These are phyloP conservation scores for Galleria mellonella DNA, from an alignment of 1,140 invertebrate genomes.

Conservation along the genomic window DNA sequence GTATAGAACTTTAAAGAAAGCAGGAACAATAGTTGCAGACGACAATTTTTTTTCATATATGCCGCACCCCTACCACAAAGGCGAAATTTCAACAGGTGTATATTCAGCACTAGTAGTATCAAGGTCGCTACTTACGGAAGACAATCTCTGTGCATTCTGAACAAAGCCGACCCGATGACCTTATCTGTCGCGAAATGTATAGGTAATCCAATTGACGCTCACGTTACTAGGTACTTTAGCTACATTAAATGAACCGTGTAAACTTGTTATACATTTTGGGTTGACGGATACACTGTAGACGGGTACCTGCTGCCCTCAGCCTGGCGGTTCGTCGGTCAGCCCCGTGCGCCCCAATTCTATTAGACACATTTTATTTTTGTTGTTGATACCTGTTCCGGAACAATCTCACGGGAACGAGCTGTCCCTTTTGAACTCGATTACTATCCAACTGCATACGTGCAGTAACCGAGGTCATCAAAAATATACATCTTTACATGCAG, in stretches of 20 bases:
- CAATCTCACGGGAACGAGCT: constrained; percentile 55
- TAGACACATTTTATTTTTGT: constrained; percentile 25
- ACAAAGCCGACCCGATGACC: constrained; percentile 48
- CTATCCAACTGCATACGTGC: constrained; percentile 8
- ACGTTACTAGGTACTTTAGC: constrained; percentile 4
- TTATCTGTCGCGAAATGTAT: constrained; percentile 30
- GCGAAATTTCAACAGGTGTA: constrained; percentile 12
- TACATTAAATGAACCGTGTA: constrained; percentile 17
- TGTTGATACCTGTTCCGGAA: constrained; percentile 38
- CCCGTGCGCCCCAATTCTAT: constrained; percentile 44
- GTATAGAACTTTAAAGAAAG: not conserved
- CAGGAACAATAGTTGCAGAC: constrained; percentile 18
- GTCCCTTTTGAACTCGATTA: not conserved
- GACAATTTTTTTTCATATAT: constrained; percentile 2
- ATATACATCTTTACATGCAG: constrained; percentile 7
- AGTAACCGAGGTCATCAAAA: constrained; percentile 26
- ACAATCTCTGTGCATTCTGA: constrained; percentile 54
- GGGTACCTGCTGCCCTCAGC: constrained; percentile 46
- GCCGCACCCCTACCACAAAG: not conserved
- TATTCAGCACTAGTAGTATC: constrained; percentile 29
- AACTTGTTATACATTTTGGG: constrained; percentile 25
- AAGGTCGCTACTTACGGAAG: constrained; percentile 62
- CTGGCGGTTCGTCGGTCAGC: constrained; percentile 30
- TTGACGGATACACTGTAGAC: constrained; percentile 23
- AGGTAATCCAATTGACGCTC: constrained; percentile 20